Base-by-base conservation (phyloP, 2,797 vertebrate species). In the Emydoidea blandingii region DNA sequence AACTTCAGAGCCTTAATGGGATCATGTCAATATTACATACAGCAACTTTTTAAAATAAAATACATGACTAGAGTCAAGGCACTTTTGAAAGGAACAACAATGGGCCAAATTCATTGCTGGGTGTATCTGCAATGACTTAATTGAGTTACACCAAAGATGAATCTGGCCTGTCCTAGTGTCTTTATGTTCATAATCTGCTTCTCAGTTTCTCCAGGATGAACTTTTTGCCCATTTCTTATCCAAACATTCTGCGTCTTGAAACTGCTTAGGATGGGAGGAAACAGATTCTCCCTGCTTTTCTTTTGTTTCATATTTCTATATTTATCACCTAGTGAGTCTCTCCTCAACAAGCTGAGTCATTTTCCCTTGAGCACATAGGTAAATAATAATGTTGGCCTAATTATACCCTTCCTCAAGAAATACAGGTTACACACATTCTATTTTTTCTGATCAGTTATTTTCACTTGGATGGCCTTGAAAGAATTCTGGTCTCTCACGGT, bases 301-400 rank as follows among this genome's bases (percentile, higher is more conserved):
- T 82, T 47, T 76, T 79, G 29, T 89, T 90, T 72, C 47, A 88
- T 78, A 94, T 87, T 86, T 79, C 27, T 5, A 0, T 74, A 89
- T 83, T 90, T 83, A 88, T 87, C 56, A 82, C 41, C 82, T 56
- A 65, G 62, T 65, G 34, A 68, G n/a, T 78, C 16, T 87, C 93
- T 83, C 92, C 53, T 49, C 50, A 95, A 59, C 68, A 80, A 76
- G 87, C 6, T 56, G 85, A 92, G 83, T 88, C 5, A 92, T 81
- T 91, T 62, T 89, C 79, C 78, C 57, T 29, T 23, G 2, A 74
- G 57, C 2, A 1, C 44, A 72, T 19, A 31, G 84, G 52, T 86
- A 92, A 96, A 83, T 83, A 94, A 81, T n/a, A 57, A 49, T 54
- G 76, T 85, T 4, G 90, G 59, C 74, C 65, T 2, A 31, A 23